These are phyloP conservation scores for Thumatha senex DNA, from an alignment of 2,888 invertebrate species.

Conservation along the genomic window DNA sequence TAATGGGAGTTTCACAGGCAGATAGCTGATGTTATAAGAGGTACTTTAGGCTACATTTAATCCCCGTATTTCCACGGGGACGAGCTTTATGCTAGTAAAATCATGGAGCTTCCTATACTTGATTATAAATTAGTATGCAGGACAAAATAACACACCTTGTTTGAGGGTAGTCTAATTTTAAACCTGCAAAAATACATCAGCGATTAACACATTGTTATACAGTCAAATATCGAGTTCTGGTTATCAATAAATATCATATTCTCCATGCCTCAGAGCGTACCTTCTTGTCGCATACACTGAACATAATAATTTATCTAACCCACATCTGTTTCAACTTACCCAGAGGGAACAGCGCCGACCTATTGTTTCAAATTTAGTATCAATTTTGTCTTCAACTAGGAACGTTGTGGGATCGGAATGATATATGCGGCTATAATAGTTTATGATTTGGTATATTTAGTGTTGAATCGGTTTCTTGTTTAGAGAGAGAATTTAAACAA, in stretches of 20 bases:
- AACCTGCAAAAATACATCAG: neutral
- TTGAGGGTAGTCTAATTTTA: neutral
- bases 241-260: neutral
- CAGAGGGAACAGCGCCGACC: slow-evolving; percentile 1
- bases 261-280: neutral
- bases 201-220: neutral
- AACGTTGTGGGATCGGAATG: neutral
- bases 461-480: neutral
- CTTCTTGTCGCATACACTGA: neutral
- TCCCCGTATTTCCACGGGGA: too few species aligned
- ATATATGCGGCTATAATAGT: slow-evolving; percentile 1
- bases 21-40: too few species aligned
- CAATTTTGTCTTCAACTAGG: neutral
- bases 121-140: too few species aligned
- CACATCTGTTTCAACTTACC: slow-evolving; percentile 7
- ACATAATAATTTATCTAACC: slow-evolving; percentile 7
- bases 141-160: too few species aligned
- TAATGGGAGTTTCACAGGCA: too few species aligned
- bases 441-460: neutral
- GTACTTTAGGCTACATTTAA: too few species aligned
- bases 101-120: too few species aligned
- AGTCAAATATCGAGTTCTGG: neutral
- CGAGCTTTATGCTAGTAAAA: too few species aligned
- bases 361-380: slow-evolving; percentile 6
- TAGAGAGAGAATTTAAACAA: neutral